Evolutionary conservation across 2,888 invertebrate genomes (phyloP), one percentile per base, ranked within the genome.

Genomic region (Branchipolynoe longqiensis): DNA sequence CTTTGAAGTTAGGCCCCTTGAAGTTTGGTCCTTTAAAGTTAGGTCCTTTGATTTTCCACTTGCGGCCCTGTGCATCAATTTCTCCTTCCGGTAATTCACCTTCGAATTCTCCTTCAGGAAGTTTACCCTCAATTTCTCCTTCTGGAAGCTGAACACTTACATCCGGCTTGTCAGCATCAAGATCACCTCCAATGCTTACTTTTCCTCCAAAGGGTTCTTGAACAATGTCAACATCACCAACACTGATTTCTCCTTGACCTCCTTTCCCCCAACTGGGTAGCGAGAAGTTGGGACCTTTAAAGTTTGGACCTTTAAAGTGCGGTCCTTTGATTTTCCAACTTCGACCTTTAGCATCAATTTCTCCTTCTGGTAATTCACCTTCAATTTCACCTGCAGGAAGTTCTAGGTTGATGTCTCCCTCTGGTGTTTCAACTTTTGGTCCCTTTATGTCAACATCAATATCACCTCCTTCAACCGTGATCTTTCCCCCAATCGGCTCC

Each of bases 61-160:
- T 78, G 22, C n/a, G 41, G 18, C 41, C 25, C 28, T 78, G 41
- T 25, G 4, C 48, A 2, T 78, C 31, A 14, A 48, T 78, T 1
- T 78, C 78, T 12, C 48, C 48, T 25, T 48, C 78, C 31, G 78
- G 54, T 28, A 78, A 18, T 78, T 78, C 78, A 78, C 48, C 78
- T 54, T 78, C 25, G 78, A 54, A 36, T 6, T 69, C 22, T 69
- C 69, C 78, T 78, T 78, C 78, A 25, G 78, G n/a, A n/a, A n/a
- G n/a, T n/a, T 78, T 41, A 4, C 8, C 25, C 25, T 78, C 78
- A 8, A 48, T 28, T 2, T 78, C 78, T 31, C 48, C 78, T 25
- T 78, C 78, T 48, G 33, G 78, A 48, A 78, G 14, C 28, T 54
- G 48, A 78, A 31, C 31, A 25, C 25, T 31, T 22, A 78, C 31